A percentile compares a stretch with the other conserved stretches of the same genome.
Conservation (phyloP, 2,888 invertebrate species). For the Dysmachus trigonus region DNA sequence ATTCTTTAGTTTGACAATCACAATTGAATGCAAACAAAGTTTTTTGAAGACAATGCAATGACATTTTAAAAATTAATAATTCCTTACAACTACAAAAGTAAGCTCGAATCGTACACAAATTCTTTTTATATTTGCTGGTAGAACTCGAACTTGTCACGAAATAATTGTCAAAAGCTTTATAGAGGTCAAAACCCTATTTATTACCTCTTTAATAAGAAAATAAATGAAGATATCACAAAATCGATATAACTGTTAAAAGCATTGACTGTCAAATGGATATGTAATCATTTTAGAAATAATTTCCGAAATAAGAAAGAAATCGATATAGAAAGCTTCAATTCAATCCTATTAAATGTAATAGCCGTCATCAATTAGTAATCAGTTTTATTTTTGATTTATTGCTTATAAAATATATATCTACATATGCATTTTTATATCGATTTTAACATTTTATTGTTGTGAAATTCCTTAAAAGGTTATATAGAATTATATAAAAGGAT, state of each 20-base stretch:
- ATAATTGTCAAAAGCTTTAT: not conserved
- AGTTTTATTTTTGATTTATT: not conserved
- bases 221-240: not conserved
- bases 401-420: not conserved
- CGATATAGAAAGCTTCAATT: not conserved
- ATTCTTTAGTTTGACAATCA: no score
- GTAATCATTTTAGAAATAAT: not conserved
- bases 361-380: not conserved
- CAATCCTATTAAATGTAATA: not conserved
- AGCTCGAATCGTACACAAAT: not conserved
- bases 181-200: not conserved
- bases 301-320: not conserved
- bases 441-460: not conserved
- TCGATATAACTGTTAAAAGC: not conserved
- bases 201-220: not conserved
- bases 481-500: not conserved
- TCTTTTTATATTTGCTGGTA: not conserved
- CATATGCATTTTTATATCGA: not conserved
- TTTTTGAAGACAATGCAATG: no score
- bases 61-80: no score
- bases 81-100: no score
- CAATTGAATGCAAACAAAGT: no score
- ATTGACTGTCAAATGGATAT: not conserved
- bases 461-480: not conserved
- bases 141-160: not conserved